These are phyloP conservation scores for Harpalus rubripes DNA, from an alignment of 2,888 invertebrate species.

Conservation along the genomic window DNA sequence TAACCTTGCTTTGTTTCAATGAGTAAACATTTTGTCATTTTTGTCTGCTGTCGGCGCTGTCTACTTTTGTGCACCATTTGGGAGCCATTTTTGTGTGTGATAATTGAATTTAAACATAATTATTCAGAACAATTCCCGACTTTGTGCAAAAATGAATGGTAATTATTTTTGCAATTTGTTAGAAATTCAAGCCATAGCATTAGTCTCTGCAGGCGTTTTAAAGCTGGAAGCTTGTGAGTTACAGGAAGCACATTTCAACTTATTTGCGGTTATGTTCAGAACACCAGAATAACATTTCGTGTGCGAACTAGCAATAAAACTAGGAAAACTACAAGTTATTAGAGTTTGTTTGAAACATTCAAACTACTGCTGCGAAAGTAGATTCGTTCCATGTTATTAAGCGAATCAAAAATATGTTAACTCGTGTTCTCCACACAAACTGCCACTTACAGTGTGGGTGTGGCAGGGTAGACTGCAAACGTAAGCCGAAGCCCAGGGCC, in stretches of 20 bases:
- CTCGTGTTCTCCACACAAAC: constrained; percentile 34
- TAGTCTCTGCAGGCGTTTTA: background rate
- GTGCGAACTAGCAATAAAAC: constrained; percentile 13
- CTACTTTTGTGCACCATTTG: too few relatives aligned
- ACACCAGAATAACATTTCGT: constrained; percentile 37
- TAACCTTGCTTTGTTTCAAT: too few relatives aligned
- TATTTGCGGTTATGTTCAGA: constrained; percentile 23
- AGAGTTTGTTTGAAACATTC: constrained; percentile 30
- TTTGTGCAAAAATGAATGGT: background rate
- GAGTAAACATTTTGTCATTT: too few relatives aligned
- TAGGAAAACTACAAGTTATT: constrained; percentile 44
- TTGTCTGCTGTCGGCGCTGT: too few relatives aligned
- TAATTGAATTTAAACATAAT: background rate
- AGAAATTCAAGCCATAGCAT: background rate
- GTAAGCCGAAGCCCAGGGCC: background rate
- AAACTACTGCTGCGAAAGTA: constrained; percentile 39
- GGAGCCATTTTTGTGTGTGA: background rate
- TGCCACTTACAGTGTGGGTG: constrained; percentile 40
- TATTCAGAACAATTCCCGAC: background rate
- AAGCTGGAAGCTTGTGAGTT: constrained; percentile 15
- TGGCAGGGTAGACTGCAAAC: constrained; percentile 33
- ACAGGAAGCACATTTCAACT: constrained; percentile 32
- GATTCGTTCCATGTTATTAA: constrained; percentile 49
- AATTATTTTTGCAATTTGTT: background rate
- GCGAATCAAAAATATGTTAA: constrained; percentile 50